These are phyloP conservation scores for Lathamus discolor DNA, from an alignment of 2,113 vertebrate species.

Conservation along the genomic window DNA sequence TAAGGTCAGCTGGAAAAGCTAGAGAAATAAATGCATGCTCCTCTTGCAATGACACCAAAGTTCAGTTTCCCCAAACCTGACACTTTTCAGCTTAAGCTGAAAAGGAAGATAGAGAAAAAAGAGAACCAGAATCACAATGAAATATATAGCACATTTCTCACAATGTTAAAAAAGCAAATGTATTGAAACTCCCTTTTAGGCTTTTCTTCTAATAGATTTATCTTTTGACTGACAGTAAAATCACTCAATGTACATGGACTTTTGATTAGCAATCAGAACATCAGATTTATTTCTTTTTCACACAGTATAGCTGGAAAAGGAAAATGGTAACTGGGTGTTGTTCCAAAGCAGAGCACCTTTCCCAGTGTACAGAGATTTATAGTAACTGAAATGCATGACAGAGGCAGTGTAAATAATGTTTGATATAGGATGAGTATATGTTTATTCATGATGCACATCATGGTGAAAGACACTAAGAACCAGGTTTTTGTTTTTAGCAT, in stretches of 20 bases:
- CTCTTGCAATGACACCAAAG: background rate
- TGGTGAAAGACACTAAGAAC: background rate
- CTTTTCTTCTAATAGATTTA: background rate
- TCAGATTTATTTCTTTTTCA: constrained; percentile 24
- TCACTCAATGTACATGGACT: constrained; percentile 15
- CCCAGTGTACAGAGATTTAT: background rate
- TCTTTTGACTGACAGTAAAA: constrained; percentile 20
- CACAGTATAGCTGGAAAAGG: background rate
- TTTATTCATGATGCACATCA: background rate
- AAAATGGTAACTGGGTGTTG: background rate
- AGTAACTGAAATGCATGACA: constrained; percentile 8
- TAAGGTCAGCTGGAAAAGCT: background rate
- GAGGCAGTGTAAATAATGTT: constrained; percentile 35
- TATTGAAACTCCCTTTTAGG: background rate
- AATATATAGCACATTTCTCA: background rate
- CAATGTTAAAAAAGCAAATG: background rate
- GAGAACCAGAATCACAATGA: background rate
- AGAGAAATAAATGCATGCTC: background rate
- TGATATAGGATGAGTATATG: background rate
- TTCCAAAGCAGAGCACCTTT: constrained; percentile 12
- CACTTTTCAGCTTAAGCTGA: background rate
- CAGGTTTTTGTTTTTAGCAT: background rate
- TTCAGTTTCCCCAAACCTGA: background rate
- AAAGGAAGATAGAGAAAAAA: background rate
- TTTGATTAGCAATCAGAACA: constrained; percentile 13